Base-by-base conservation (phyloP, 2,113 vertebrate species). In the Pycnonotus jocosus region DNA sequence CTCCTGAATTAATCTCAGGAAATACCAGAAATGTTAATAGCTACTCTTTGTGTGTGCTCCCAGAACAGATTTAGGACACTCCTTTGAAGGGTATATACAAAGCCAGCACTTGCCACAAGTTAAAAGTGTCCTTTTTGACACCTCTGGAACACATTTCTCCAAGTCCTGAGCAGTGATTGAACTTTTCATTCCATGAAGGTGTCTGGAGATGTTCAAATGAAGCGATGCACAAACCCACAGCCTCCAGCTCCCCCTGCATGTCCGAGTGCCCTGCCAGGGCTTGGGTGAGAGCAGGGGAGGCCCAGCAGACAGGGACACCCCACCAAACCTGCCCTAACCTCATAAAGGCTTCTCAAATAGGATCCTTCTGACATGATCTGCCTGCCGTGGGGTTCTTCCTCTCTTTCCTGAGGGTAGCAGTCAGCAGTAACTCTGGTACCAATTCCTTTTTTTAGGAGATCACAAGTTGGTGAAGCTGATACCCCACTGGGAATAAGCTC, bases 61-160 rank as follows among this genome's bases (percentile, higher is more conserved):
- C 50, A 73, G 73, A 89, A 72, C 78, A 91, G 65, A 92, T 90
- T 95, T 69, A 85, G 86, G 84, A 50, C 73, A 70, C 30, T 78
- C 65, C 45, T 42, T 92, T 92, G 89, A 87, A 79, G 54, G 38
- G 79, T 74, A 54, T 70, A 35, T 72, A 42, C 50, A 73, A 69
- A 95, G 15, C 5, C 1, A 91, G 13, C 28, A 44, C 58, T 95
- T 95, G 70, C 73, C 54, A 6, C 73, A 27, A 84, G 44, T 87
- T 84, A 45, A 71, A 81, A 95, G 47, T 0, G 0, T 71, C 50
- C 77, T 58, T 87, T 84, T 66, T 80, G 69, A 89, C 45, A 68
- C 76, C 61, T 87, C 66, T 68, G 48, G 53, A 84, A 51, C 18
- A 57, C 37, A 35, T 76, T 93, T 81, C 81, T 89, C 13, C 25